Conservation (phyloP, 2,113 vertebrate species). For the Coracopsis vasa region DNA sequence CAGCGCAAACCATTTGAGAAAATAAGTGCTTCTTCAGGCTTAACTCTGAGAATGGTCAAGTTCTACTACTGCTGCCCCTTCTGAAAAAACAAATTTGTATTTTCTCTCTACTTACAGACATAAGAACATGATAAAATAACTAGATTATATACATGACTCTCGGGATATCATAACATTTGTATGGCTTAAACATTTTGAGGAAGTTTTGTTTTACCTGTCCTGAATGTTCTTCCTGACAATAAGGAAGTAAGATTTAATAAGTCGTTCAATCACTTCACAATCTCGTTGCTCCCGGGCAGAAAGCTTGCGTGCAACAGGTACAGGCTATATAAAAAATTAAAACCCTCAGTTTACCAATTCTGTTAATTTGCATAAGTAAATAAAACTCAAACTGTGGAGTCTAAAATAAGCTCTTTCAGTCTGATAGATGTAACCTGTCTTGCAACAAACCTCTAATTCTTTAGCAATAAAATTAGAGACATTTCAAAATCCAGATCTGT, state of each 20-base stretch:
- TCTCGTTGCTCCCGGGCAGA: slow-evolving; percentile 96
- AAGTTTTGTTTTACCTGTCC: slow-evolving; percentile 81
- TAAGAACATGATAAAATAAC: neutral
- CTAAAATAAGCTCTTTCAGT: neutral
- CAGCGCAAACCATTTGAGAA: neutral
- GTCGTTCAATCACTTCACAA: slow-evolving; percentile 96
- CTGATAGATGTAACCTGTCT: neutral
- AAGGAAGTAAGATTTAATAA: slow-evolving; percentile 98
- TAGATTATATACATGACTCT: neutral
- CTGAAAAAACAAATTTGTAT: neutral
- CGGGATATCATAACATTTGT: neutral
- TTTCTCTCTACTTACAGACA: neutral
- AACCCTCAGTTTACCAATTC: neutral
- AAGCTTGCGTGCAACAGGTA: slow-evolving; percentile 94
- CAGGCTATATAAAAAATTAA: slow-evolving; percentile 78
- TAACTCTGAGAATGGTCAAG: neutral
- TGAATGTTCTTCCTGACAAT: slow-evolving; percentile 99
- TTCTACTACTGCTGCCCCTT: neutral
- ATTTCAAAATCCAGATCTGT: neutral
- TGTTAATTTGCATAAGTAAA: neutral
- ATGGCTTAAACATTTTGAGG: neutral
- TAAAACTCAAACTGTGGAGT: neutral
- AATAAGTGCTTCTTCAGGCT: neutral
- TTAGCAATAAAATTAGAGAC: neutral
- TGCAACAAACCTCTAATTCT: neutral